These are phyloP conservation scores for Furcula furcula DNA, from an alignment of 2,888 invertebrate genomes.

Conservation along the genomic window DNA sequence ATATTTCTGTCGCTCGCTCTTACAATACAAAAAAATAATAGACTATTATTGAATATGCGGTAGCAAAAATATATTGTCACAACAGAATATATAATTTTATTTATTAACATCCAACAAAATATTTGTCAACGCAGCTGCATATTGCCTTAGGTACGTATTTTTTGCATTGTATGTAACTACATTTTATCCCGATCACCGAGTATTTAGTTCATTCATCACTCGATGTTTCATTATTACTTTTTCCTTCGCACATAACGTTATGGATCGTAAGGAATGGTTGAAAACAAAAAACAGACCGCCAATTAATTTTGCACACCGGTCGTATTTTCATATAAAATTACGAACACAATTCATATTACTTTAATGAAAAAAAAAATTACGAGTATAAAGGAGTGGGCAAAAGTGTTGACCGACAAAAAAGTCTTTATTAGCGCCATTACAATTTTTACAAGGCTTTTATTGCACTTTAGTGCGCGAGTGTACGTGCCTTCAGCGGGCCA, in stretches of 20 bases:
- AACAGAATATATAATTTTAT: no score
- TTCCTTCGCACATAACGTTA: slow-evolving; percentile 7
- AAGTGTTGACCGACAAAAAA: slow-evolving; percentile 37
- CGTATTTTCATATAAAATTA: slow-evolving; percentile 26
- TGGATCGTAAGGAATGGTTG: slow-evolving; percentile 1
- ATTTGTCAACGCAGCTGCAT: neutral
- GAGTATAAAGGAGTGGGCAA: slow-evolving; percentile 23
- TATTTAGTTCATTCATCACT: slow-evolving; percentile 7
- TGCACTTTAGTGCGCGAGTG: slow-evolving; percentile 46
- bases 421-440: slow-evolving; percentile 43
- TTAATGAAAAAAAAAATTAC: slow-evolving; percentile 27
- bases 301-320: slow-evolving; percentile 28
- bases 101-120: neutral
- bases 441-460: slow-evolving; percentile 46
- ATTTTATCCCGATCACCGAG: slow-evolving; percentile 9
- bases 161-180: no score
- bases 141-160: no score
- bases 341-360: slow-evolving; percentile 33
- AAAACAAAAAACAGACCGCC: slow-evolving; percentile 15
- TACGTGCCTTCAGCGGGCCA: slow-evolving; percentile 52
- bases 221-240: slow-evolving; percentile 7
- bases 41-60: no score
- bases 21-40: no score
- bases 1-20: no score
- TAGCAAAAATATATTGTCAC: no score